These are phyloP conservation scores for Spizella passerina DNA, from an alignment of 2,797 vertebrate genomes.

Conservation along the genomic window DNA sequence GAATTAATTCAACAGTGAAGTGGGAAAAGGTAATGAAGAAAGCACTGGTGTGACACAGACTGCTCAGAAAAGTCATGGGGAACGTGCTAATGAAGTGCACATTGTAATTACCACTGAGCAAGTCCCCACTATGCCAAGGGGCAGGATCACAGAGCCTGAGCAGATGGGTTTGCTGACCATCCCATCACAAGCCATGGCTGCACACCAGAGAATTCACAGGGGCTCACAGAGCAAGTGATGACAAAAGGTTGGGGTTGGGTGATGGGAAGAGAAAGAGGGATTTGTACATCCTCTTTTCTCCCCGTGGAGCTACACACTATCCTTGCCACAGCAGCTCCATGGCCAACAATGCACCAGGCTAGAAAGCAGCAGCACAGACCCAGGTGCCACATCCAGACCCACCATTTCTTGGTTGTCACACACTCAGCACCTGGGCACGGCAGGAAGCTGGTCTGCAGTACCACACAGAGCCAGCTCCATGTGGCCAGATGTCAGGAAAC, in stretches of 20 bases:
- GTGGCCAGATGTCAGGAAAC: neutral
- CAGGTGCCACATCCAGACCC: neutral
- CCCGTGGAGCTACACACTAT: rapidly evolving
- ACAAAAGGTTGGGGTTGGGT: neutral
- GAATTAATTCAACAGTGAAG: constrained; percentile 3
- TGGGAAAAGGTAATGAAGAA: neutral
- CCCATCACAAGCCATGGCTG: neutral
- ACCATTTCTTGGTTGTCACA: neutral
- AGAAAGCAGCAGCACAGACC: neutral
- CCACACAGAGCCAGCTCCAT: neutral
- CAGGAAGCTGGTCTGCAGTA: neutral
- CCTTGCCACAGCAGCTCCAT: neutral
- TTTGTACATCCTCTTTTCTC: neutral
- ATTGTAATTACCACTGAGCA: neutral
- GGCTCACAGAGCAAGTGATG: neutral
- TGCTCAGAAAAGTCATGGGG: neutral
- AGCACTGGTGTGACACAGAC: neutral
- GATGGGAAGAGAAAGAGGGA: neutral
- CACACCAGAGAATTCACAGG: neutral
- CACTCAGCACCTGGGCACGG: neutral
- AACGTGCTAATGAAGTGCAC: neutral
- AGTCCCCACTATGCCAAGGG: neutral
- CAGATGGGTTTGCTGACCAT: neutral
- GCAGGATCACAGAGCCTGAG: neutral
- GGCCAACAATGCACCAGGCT: neutral